Evolutionary conservation across 2,797 vertebrate genomes (phyloP).

Genomic region (Steatocranus sp.): DNA sequence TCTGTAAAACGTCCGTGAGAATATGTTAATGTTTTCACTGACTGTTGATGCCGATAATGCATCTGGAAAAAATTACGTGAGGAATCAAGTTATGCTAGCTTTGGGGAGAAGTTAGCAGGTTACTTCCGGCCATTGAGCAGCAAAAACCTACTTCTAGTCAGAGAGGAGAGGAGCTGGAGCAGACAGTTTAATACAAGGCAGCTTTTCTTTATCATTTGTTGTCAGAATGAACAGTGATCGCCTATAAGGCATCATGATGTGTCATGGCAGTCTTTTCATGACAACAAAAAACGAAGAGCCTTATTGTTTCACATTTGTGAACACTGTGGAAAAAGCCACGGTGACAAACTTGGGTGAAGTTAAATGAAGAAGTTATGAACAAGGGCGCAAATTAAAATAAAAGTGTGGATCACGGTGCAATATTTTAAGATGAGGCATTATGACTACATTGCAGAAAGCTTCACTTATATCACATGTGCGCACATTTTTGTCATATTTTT

Average conservation of each 20-base stretch:
- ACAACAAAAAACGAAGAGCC: not conserved
- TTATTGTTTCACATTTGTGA: not conserved
- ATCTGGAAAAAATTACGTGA: not conserved
- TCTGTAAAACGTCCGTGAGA: fast-evolving
- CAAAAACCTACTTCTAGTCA: not conserved
- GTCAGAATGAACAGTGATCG: not conserved
- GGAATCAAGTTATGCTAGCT: not conserved
- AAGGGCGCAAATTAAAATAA: not conserved
- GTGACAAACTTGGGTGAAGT: not conserved
- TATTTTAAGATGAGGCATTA: conserved; percentile 9
- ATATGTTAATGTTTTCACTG: not conserved
- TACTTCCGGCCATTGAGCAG: too few relatives aligned
- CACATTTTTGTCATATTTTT: not conserved
- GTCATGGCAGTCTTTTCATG: not conserved
- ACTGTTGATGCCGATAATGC: not conserved
- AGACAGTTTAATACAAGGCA: not conserved
- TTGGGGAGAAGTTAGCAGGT: not conserved
- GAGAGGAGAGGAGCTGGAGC: not conserved
- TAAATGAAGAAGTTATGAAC: not conserved
- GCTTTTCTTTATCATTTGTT: not conserved
- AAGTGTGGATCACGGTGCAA: not conserved
- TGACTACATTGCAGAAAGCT: not conserved
- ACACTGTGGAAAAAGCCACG: not conserved
- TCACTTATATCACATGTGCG: not conserved
- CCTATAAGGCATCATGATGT: not conserved